Base-by-base conservation (phyloP, 2,113 vertebrate species). In the Ploceus nigricollis region DNA sequence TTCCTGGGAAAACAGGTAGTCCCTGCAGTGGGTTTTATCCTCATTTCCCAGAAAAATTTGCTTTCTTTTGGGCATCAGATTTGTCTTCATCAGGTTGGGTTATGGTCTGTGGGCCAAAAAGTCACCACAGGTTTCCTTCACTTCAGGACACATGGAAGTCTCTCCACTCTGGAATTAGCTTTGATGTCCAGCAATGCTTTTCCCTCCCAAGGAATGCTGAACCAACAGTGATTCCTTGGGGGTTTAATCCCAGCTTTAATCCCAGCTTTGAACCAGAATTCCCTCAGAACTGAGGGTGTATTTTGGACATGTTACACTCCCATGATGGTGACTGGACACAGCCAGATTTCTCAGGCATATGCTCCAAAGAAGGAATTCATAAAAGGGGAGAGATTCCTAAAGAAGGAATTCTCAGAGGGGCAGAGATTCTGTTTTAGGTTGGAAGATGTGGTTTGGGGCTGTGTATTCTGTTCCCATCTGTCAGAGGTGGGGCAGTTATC, bases 201-300 rank as follows among this genome's bases (percentile, higher is more conserved):
- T 33, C 42, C n/a, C 56, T 50, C 25, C 4, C 31, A 17, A 39
- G 54, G 40, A 27, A 17, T 1, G 9, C 8, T 14, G 39, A 28
- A 3, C 23, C 21, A 45, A 11, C 0, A 18, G 13, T 1, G 44
- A 13, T 39, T 31, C 37, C 42, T 4, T 6, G 48, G 71, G 9
- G 31, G 7, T 56, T 56, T 77, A 30, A 69, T 35, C 15, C 40
- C 47, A 60, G n/a, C 7, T 66, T 81, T 45, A 45, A 82, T 10
- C 45, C 51, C 80, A 20, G 18, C 19, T 54, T 3, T 0, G 16
- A 66, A 22, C 33, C 9, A 14, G 2, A 5, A 35, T 10, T 25
- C 47, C 72, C 65, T 24, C 0, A 0, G 23, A 4, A 5, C 31
- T 2, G 1, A 1, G 1, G 1, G 11, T 11, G 13, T 4, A 8